phyloP scores from a whole-genome alignment of 2,797 vertebrate species.

The Xenops minutus region DNA sequence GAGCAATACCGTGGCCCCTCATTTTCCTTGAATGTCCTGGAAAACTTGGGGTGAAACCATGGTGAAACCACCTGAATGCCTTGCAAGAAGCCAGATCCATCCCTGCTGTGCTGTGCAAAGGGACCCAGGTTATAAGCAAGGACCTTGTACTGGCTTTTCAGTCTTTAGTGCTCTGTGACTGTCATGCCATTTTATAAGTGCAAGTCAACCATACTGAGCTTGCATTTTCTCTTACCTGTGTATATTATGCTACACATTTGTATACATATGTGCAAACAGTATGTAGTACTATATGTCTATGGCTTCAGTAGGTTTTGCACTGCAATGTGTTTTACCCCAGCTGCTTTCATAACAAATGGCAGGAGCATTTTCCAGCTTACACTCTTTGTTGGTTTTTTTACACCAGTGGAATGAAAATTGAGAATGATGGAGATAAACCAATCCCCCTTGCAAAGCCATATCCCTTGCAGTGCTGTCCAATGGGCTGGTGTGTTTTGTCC shows the following conservation, averaged over 20 bases:
- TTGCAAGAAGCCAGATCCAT: background rate
- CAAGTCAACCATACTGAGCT: background rate
- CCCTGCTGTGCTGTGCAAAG: background rate
- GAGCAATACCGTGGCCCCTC: background rate
- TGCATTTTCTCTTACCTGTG: background rate
- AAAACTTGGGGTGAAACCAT: background rate
- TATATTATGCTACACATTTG: background rate
- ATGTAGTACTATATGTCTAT: background rate
- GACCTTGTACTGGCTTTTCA: background rate
- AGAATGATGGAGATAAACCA: background rate
- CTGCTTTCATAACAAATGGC: background rate
- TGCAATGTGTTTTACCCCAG: background rate
- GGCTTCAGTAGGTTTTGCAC: background rate
- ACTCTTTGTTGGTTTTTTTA: rapidly evolving
- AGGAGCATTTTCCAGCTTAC: background rate
- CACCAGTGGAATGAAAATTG: background rate
- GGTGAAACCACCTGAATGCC: background rate
- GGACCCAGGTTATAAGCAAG: background rate
- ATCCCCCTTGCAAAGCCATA: background rate
- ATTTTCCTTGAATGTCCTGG: background rate
- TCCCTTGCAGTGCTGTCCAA: background rate
- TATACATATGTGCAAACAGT: background rate
- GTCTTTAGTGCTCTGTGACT: background rate
- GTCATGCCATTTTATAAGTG: background rate
- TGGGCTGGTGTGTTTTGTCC: background rate